Conservation (phyloP, 2,113 vertebrate species). For the Lota lota region DNA sequence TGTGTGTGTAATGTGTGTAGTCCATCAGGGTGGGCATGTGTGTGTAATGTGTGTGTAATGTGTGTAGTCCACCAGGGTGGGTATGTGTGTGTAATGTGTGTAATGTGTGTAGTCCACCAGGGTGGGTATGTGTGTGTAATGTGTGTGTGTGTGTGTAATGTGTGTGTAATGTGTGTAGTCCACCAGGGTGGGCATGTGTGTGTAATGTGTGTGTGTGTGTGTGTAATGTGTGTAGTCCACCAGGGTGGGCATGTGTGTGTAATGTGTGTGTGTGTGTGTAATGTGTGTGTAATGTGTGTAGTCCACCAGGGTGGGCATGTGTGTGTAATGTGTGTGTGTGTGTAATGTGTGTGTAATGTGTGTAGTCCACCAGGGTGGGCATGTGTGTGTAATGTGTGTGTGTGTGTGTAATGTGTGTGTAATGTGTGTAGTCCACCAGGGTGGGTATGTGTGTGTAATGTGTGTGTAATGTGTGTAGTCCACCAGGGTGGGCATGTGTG, state of each 20-base stretch:
- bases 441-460: too few species aligned
- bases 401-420: too few species aligned
- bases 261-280: too few species aligned
- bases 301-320: constrained; percentile 96
- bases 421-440: too few species aligned
- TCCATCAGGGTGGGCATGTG: not conserved
- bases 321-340: too few species aligned
- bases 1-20: not conserved
- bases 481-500: too few species aligned
- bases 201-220: too few species aligned
- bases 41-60: not conserved
- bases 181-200: constrained; percentile 93
- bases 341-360: constrained; percentile 40
- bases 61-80: constrained; percentile 87
- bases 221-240: constrained; percentile 80
- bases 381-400: constrained; percentile 79
- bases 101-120: not conserved
- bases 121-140: not conserved
- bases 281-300: too few species aligned
- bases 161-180: constrained; percentile 76
- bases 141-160: too few species aligned
- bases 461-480: too few species aligned
- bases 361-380: constrained; percentile 89
- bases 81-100: constrained; percentile 81
- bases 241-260: constrained; percentile 92